These are phyloP conservation scores for Falco novaeseelandiae DNA, from an alignment of 2,797 vertebrate species.

Conservation along the genomic window DNA sequence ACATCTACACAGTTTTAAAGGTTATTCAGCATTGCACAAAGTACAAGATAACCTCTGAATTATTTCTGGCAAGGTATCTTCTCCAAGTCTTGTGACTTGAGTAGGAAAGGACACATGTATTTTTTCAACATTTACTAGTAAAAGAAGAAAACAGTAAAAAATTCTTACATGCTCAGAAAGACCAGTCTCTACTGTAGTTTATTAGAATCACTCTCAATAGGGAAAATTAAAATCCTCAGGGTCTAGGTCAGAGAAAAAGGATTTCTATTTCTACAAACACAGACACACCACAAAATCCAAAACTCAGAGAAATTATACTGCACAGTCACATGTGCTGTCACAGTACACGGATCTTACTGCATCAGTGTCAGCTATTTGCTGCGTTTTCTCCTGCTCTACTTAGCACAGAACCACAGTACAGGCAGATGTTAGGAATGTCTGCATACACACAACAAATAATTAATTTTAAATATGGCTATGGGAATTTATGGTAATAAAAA, in stretches of 20 bases:
- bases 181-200: not conserved
- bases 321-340: not conserved
- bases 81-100: not conserved
- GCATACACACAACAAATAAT: not conserved
- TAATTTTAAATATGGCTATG: not conserved
- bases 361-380: not conserved
- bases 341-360: not conserved
- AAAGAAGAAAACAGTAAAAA: not conserved
- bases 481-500: constrained; percentile 16
- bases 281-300: not conserved
- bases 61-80: constrained; percentile 8
- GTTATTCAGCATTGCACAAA: not conserved
- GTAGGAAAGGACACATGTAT: not conserved
- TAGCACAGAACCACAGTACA: not conserved
- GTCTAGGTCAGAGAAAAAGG: not conserved
- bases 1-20: not conserved
- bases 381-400: not conserved
- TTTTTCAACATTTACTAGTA: not conserved
- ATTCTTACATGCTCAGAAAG: not conserved
- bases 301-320: not conserved
- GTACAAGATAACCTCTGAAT: not conserved
- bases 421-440: not conserved
- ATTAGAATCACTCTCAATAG: not conserved
- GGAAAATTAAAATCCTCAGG: not conserved
- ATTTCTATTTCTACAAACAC: not conserved